Evolutionary conservation across 2,888 invertebrate species (phyloP).

Genomic region (Dugesia japonica): DNA sequence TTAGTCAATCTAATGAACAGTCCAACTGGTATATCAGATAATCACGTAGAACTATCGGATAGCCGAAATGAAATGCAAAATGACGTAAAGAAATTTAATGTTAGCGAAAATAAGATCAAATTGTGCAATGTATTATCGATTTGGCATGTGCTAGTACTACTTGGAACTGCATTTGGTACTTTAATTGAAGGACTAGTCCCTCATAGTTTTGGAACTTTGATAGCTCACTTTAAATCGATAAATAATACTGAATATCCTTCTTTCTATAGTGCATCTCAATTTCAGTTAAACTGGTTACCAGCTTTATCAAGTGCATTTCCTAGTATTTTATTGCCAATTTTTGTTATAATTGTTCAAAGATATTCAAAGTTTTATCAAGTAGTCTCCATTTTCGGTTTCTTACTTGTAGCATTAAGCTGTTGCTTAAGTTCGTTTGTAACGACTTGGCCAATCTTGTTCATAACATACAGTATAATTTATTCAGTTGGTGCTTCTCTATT

Average conservation of each 20-base stretch:
- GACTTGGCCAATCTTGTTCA: not conserved
- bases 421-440: not conserved
- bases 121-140: too few relatives aligned
- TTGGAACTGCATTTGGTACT: conserved; percentile 20
- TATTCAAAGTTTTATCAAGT: conserved; percentile 5
- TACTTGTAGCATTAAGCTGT: not conserved
- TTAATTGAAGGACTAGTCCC: conserved; percentile 22
- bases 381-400: conserved; percentile 24
- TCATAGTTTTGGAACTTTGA: conserved; percentile 31
- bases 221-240: not conserved
- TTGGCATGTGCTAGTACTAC: not conserved
- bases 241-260: not conserved
- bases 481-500: conserved; percentile 14
- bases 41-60: too few relatives aligned
- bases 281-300: conserved; percentile 24
- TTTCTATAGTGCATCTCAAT: not conserved
- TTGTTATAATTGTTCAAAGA: not conserved
- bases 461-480: conserved; percentile 28
- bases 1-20: too few relatives aligned
- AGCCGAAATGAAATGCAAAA: too few relatives aligned
- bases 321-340: conserved; percentile 22
- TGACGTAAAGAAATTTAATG: too few relatives aligned
- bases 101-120: too few relatives aligned
- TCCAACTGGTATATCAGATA: too few relatives aligned
- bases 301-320: conserved; percentile 29